Percentiles rank a stretch among this genome's conserved stretches.
Conservation (phyloP, 2,888 invertebrate genomes). For the Tachystola acroxantha region DNA sequence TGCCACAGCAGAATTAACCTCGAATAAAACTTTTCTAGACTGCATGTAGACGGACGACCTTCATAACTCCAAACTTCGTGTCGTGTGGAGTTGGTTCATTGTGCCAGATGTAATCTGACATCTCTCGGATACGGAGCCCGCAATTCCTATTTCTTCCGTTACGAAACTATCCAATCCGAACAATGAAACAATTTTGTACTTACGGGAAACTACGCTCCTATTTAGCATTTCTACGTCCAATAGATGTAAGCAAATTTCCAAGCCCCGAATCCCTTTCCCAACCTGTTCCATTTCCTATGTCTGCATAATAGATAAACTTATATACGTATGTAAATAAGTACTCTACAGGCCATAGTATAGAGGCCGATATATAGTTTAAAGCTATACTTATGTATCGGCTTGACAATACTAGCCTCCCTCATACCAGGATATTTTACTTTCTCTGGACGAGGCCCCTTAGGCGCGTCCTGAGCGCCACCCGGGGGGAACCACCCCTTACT, state of each 20-base stretch:
- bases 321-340: conserved; percentile 74
- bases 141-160: too few relatives aligned
- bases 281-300: conserved; percentile 70
- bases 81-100: too few relatives aligned
- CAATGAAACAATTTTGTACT: conserved; percentile 26
- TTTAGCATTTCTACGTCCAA: conserved; percentile 32
- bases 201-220: too few relatives aligned
- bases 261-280: conserved; percentile 43
- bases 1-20: too few relatives aligned
- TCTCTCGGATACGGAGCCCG: too few relatives aligned
- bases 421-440: conserved; percentile 77
- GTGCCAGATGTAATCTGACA: too few relatives aligned
- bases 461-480: conserved; percentile 54
- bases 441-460: conserved; percentile 73
- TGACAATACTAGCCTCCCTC: conserved; percentile 77
- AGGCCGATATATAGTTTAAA: conserved; percentile 74
- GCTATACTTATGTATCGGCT: conserved; percentile 72
- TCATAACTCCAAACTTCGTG: conserved; percentile 35
- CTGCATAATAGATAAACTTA: conserved; percentile 75
- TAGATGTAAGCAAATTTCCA: conserved; percentile 59
- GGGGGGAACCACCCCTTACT: conserved; percentile 28
- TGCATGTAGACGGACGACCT: conserved; percentile 24
- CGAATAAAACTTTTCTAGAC: too few relatives aligned
- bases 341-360: conserved; percentile 57
- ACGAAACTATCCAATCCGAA: too few relatives aligned